These are phyloP conservation scores for Schizotus pectinicornis DNA, from an alignment of 2,888 invertebrate species.

Conservation along the genomic window DNA sequence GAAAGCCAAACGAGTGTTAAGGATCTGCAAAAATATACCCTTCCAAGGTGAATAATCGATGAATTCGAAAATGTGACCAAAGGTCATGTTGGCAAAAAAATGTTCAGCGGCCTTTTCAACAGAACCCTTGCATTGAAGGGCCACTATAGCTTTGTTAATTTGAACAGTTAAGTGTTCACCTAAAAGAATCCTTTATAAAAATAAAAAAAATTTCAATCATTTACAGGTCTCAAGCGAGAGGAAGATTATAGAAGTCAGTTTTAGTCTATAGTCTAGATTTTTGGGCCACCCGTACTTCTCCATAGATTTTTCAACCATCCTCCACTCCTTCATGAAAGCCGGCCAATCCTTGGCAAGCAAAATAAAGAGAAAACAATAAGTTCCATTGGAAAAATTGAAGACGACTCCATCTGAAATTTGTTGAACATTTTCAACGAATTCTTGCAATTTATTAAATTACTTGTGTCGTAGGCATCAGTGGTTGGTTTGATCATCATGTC, in stretches of 20 bases:
- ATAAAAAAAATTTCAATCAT: background rate
- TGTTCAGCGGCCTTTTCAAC: background rate
- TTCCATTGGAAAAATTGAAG: slow-evolving; percentile 2
- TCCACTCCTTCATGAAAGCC: background rate
- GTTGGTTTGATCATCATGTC: background rate
- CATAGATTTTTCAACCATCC: background rate
- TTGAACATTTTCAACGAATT: background rate
- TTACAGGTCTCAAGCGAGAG: background rate
- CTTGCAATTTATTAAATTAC: background rate
- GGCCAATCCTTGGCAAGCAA: slow-evolving; percentile 7
- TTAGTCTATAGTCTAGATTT: background rate
- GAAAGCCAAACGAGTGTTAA: slow-evolving; percentile 4
- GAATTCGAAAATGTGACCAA: background rate
- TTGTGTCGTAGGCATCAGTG: background rate
- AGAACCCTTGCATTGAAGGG: background rate
- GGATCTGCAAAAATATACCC: background rate
- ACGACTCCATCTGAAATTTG: slow-evolving; percentile 3
- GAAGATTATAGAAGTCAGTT: slow-evolving; percentile 2
- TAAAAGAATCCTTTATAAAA: too few relatives aligned
- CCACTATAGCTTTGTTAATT: background rate
- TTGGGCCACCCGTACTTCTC: slow-evolving; percentile 3
- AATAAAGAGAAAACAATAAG: slow-evolving; percentile 4
- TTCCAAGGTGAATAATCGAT: background rate
- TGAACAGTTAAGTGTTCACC: slow-evolving; percentile 4
- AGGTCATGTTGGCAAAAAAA: slow-evolving; percentile 2